Base-by-base conservation (phyloP, 2,797 vertebrate species). In the Glyptemys insculpta region DNA sequence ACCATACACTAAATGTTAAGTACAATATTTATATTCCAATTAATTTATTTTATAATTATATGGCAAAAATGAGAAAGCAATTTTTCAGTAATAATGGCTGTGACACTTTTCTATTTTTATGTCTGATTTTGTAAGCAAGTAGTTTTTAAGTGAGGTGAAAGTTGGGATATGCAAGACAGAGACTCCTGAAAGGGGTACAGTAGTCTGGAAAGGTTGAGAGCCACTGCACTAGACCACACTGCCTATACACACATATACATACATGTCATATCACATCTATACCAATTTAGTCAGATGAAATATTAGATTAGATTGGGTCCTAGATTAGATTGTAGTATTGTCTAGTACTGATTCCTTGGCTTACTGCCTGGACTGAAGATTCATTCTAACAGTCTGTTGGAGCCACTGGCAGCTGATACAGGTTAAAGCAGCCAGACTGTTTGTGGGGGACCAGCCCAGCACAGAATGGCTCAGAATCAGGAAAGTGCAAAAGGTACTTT, bases 171-270 rank as follows among this genome's bases (percentile, higher is more conserved):
- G 54, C 52, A 54, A 54, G 54, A 25, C 21, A 54, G 21, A 21
- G 21, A 25, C 54, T 54, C 54, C 21, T 25, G 21, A 54, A 54
- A 54, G 21, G 19, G 54, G 54, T 3, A 54, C 54, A 54, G 54
- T 54, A 23, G 21, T 54, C 54, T 54, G 54, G 8, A 54, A 54
- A 54, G 21, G 54, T 23, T 54, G 54, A 54, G 54, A 23, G 54
- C 8, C 21, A 54, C 54, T 23, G 54, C 34, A 56, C 41, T 41
- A 50, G 3, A 34, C 34, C 53, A 5, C 7, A 5, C 11, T 2
- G 0, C 1, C 2, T 53, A 27, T 50, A 9, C 14, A 34, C 7
- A 44, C 2, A 10, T 57, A 47, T 15, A 11, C 0, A 0, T 52
- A 54, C 11, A 31, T 65, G 3, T 2, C 0, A 1, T 3, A 5